Evolutionary conservation across 37 sponge, comb jelly and placozoan species (phyloP).

Genomic region (Oopsacas minuta): DNA sequence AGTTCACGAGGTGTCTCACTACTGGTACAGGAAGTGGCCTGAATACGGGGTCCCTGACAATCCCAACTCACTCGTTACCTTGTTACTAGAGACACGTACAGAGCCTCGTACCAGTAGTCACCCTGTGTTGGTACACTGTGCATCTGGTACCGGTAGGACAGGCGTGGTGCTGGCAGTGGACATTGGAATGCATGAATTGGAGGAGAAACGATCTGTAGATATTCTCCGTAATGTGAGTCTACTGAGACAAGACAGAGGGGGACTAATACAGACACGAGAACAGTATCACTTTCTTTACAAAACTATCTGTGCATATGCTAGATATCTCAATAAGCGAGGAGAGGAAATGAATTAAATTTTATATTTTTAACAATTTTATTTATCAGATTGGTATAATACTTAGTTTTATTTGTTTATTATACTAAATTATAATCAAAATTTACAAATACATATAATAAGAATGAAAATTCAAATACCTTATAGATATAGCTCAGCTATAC

Average conservation of each 20-base stretch:
- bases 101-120: neutral
- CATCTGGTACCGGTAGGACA: conserved; percentile 29
- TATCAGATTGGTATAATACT: no score
- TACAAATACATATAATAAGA: no score
- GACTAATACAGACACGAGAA: conserved; percentile 49
- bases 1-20: conserved; percentile 14
- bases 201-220: conserved; percentile 43
- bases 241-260: conserved; percentile 72
- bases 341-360: neutral
- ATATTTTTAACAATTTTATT: no score
- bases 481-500: no score
- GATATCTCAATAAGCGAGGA: neutral
- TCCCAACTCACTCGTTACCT: neutral
- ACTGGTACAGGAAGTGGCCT: conserved; percentile 25
- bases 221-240: conserved; percentile 48
- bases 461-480: no score
- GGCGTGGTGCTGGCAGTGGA: conserved; percentile 23
- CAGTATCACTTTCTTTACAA: conserved; percentile 8
- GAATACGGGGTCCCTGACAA: neutral
- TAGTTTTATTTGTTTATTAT: no score
- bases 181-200: conserved; percentile 30
- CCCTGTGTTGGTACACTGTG: conserved; percentile 1
- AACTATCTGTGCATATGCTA: neutral
- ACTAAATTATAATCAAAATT: no score
- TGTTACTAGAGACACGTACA: neutral